phyloP scores from a whole-genome alignment of 2,797 vertebrate genomes.

The Acridotheres tristis region DNA sequence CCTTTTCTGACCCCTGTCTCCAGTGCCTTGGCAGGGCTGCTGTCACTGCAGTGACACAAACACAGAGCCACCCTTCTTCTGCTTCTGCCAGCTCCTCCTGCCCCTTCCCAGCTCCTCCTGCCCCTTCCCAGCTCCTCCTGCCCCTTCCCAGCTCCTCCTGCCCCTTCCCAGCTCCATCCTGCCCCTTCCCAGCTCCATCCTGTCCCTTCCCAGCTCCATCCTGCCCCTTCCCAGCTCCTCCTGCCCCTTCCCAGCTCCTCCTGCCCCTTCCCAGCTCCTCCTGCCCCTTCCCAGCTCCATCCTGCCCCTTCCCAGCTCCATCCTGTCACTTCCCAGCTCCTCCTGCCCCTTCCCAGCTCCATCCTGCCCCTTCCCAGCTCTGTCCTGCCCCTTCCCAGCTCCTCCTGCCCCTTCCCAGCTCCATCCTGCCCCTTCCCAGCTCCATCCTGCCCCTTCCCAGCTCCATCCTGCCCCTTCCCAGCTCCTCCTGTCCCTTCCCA shows the following conservation, averaged over 20 bases:
- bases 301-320: no score
- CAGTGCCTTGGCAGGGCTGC: no score
- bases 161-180: background rate
- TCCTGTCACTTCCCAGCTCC: no score
- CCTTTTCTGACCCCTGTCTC: background rate
- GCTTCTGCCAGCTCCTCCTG: background rate
- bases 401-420: background rate
- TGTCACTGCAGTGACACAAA: background rate
- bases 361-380: background rate
- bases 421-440: background rate
- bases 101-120: background rate
- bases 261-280: background rate
- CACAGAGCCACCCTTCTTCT: background rate
- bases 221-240: no score
- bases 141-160: no score
- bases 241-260: no score
- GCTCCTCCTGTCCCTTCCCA: no score
- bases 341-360: no score
- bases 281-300: no score
- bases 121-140: background rate
- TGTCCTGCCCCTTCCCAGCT: background rate
- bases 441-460: background rate
- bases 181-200: no score
- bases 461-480: background rate
- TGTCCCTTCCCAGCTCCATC: no score